phyloP scores from a whole-genome alignment of 1,140 invertebrate species.

The Pseudomyrmex dendroicus region DNA sequence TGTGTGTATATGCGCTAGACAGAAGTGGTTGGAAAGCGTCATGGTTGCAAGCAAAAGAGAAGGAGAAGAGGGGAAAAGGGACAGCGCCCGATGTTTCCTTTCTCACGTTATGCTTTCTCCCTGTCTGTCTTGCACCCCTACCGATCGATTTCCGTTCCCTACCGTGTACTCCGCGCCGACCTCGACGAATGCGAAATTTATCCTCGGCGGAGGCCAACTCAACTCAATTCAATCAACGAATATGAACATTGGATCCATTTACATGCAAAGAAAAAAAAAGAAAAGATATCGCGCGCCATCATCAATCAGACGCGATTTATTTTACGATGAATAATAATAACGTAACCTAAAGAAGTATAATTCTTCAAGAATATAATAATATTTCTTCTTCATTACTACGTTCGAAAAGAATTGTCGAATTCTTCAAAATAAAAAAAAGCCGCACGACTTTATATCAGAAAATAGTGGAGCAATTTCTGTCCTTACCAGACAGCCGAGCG shows the following conservation, averaged over 20 bases:
- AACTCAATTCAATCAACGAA: constrained; percentile 50
- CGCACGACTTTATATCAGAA: constrained; percentile 1
- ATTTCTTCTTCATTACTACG: no score
- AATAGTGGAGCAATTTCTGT: constrained; percentile 31
- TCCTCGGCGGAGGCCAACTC: constrained; percentile 23
- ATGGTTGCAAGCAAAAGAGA: constrained; percentile 9
- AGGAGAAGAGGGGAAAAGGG: neutral
- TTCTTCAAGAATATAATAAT: neutral
- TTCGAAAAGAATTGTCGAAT: neutral
- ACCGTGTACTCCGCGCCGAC: constrained; percentile 5
- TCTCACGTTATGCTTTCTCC: constrained; percentile 58
- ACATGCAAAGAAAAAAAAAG: constrained; percentile 30
- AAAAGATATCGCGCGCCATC: neutral
- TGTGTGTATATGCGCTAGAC: no score
- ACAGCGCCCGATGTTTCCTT: constrained; percentile 51
- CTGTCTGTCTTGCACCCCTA: constrained; percentile 40
- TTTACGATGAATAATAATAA: neutral
- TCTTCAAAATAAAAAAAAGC: neutral
- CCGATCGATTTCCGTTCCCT: constrained; percentile 47
- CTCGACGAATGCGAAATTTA: constrained; percentile 54
- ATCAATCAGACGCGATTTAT: constrained; percentile 42
- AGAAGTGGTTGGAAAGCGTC: constrained; percentile 35
- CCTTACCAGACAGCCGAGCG: neutral
- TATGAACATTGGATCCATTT: constrained; percentile 32
- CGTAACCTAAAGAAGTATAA: neutral